phyloP scores from a whole-genome alignment of 2,888 invertebrate species.

The Leucozona laternaria region DNA sequence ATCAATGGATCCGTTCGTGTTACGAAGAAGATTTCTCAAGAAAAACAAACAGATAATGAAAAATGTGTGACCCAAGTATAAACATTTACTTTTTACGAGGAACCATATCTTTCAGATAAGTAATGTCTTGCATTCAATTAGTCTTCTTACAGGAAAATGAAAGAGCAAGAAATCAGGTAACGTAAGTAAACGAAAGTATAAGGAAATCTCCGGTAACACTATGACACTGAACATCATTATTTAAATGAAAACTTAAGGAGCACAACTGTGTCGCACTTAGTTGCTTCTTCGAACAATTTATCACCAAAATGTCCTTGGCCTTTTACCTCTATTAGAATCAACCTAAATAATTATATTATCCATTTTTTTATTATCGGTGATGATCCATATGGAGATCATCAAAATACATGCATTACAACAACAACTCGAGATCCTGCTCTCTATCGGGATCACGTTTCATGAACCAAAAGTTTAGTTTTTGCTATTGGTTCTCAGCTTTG shows the following conservation, averaged over 20 bases:
- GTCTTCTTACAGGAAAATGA: neutral
- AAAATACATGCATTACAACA: too few relatives aligned
- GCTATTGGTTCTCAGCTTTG: too few relatives aligned
- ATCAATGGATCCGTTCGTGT: conserved; percentile 36
- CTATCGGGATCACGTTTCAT: too few relatives aligned
- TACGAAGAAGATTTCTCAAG: conserved; percentile 3
- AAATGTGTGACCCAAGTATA: conserved; percentile 49
- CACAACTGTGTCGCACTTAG: neutral
- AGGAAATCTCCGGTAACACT: conserved; percentile 1
- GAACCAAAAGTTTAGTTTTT: too few relatives aligned
- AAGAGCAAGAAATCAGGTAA: neutral
- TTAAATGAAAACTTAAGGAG: neutral
- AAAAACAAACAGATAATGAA: conserved; percentile 29
- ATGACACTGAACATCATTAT: conserved; percentile 13
- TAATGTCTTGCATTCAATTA: conserved; percentile 42
- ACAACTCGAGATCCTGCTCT: too few relatives aligned
- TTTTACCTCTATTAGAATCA: too few relatives aligned
- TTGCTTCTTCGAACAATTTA: neutral
- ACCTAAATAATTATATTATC: too few relatives aligned
- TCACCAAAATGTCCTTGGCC: too few relatives aligned
- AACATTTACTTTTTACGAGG: conserved; percentile 55
- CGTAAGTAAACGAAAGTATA: neutral
- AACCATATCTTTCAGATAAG: conserved; percentile 23
- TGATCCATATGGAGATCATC: too few relatives aligned
- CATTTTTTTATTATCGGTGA: too few relatives aligned